A percentile compares a stretch with the other conserved stretches of the same genome.
Conservation (phyloP, 2,797 vertebrate genomes). For the Sebastes steindachneri region DNA sequence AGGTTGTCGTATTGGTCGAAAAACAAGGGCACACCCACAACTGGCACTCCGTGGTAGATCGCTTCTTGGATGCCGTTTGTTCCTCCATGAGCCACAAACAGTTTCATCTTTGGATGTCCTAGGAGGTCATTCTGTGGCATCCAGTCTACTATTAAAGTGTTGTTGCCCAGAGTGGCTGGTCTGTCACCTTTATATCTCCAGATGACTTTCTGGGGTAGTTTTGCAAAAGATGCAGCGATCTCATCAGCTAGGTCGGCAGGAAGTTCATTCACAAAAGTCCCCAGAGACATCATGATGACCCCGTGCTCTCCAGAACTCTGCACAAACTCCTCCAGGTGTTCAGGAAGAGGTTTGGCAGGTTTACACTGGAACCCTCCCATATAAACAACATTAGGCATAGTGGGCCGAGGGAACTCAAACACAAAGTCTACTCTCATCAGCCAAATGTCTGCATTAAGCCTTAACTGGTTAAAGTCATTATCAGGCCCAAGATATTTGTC, state of each 20-base stretch:
- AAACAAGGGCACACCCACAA: constrained; percentile 67
- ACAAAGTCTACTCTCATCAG: constrained; percentile 82
- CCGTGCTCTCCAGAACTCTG: constrained; percentile 80
- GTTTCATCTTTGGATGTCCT: constrained; percentile 73
- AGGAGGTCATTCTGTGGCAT: constrained; percentile 82
- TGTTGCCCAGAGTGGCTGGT: constrained; percentile 71
- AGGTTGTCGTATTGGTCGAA: constrained; percentile 80
- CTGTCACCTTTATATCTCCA: constrained; percentile 71
- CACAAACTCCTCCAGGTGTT: constrained; percentile 75
- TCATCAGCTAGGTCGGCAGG: constrained; percentile 59
- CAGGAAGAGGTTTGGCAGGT: constrained; percentile 71
- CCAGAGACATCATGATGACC: constrained; percentile 83
- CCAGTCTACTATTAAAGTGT: constrained; percentile 79
- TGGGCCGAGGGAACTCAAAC: constrained; percentile 82
- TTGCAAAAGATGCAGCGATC: constrained; percentile 73
- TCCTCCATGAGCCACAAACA: constrained; percentile 81
- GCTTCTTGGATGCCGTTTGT: constrained; percentile 81
- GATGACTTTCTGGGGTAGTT: constrained; percentile 80
- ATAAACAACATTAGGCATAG: constrained; percentile 83
- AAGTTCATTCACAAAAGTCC: constrained; percentile 66
- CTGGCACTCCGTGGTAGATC: constrained; percentile 71
- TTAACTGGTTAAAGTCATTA: constrained; percentile 32
- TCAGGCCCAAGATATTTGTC: constrained; percentile 66
- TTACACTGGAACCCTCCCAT: constrained; percentile 82
- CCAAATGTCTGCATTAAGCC: constrained; percentile 75